Percentiles rank a stretch among this genome's conserved stretches.
Evolutionary conservation across 2,113 vertebrate genomes (phyloP).

Genomic region (Lucifuga dentata): DNA sequence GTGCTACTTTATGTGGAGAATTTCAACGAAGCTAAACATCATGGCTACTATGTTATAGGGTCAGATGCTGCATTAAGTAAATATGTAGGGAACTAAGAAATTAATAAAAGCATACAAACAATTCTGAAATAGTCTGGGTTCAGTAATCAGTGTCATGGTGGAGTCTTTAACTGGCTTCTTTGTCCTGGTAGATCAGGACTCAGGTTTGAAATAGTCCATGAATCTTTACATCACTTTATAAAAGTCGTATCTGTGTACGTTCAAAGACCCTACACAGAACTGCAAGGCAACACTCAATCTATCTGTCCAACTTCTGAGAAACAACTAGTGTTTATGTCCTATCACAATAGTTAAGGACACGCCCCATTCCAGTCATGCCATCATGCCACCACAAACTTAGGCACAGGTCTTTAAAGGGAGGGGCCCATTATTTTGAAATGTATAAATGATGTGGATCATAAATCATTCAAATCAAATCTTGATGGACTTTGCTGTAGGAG

Average conservation of each 20-base stretch:
- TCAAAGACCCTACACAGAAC: too few species aligned
- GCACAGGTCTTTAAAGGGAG: conserved; percentile 9
- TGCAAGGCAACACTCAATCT: too few species aligned
- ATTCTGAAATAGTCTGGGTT: not conserved
- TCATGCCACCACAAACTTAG: not conserved
- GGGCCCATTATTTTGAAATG: not conserved
- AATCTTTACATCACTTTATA: conserved; percentile 1
- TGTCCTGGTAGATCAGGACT: not conserved
- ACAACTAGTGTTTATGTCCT: not conserved
- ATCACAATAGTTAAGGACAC: conserved; percentile 10
- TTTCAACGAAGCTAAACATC: not conserved
- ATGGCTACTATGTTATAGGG: too few species aligned
- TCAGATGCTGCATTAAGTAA: too few species aligned
- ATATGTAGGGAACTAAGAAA: too few species aligned
- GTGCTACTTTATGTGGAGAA: not conserved
- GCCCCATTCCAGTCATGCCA: conserved; percentile 62
- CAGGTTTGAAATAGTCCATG: not conserved
- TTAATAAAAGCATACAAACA: too few species aligned
- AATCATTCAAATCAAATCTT: not conserved
- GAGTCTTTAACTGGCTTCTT: not conserved
- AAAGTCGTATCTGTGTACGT: too few species aligned
- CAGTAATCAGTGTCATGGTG: not conserved
- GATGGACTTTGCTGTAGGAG: conserved; percentile 7
- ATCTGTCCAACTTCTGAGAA: not conserved
- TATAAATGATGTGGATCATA: not conserved